Evolutionary conservation across 2,797 vertebrate species (phyloP).

Genomic region (Bucorvus abyssinicus): DNA sequence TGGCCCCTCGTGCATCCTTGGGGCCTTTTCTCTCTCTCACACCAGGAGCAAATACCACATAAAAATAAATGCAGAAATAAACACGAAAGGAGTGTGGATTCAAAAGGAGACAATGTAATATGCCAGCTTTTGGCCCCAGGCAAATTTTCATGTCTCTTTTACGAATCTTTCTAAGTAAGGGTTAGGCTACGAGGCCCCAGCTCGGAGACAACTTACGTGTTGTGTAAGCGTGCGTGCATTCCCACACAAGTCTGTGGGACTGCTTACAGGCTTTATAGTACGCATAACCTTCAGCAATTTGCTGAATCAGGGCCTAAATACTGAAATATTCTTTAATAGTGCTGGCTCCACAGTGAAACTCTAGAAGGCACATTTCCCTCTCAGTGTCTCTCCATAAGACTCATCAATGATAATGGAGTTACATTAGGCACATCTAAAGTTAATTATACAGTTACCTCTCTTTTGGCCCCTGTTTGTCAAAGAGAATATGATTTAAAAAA

Average conservation of each 20-base stretch:
- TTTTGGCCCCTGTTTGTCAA: slow-evolving; percentile 59
- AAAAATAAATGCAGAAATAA: background rate
- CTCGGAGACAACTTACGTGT: background rate
- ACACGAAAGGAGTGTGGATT: background rate
- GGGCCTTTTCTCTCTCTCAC: background rate
- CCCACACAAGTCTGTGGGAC: background rate
- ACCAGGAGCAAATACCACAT: fast-evolving
- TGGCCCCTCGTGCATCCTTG: fast-evolving
- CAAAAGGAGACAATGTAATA: background rate
- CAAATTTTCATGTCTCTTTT: background rate
- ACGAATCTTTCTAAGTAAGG: background rate
- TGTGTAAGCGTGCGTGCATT: background rate
- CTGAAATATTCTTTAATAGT: slow-evolving; percentile 48
- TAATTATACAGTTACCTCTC: slow-evolving; percentile 65
- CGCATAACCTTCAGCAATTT: slow-evolving; percentile 23
- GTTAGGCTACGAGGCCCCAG: background rate
- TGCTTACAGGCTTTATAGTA: background rate
- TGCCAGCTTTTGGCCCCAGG: background rate
- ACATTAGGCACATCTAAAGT: slow-evolving; percentile 72
- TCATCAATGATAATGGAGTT: slow-evolving; percentile 64
- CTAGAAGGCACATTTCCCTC: slow-evolving; percentile 56
- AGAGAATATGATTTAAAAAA: slow-evolving; percentile 9
- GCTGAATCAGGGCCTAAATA: slow-evolving; percentile 58
- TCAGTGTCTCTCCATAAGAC: slow-evolving; percentile 37
- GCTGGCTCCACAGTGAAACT: slow-evolving; percentile 51